A percentile compares a stretch with the other conserved stretches of the same genome.
These are phyloP conservation scores for Phalacrocorax aristotelis DNA, from an alignment of 2,113 vertebrate genomes.

Conservation along the genomic window DNA sequence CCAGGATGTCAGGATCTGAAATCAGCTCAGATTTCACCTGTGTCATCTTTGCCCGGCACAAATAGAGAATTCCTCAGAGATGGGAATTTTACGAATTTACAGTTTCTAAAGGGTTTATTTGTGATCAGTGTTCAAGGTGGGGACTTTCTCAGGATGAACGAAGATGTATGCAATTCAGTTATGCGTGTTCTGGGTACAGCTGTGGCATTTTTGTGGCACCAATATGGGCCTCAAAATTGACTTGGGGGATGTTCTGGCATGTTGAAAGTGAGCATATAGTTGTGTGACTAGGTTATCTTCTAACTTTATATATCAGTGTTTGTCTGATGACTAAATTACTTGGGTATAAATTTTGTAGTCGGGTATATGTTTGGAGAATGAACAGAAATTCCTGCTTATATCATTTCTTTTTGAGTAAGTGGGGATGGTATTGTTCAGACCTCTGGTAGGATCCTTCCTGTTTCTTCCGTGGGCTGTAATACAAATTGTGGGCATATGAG, in stretches of 20 bases:
- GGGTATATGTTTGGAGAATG: not conserved
- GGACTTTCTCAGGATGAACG: not conserved
- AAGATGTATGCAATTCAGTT: not conserved
- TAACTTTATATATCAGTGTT: not conserved
- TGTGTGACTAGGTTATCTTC: not conserved
- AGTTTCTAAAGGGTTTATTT: not conserved
- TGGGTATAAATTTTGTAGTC: not conserved
- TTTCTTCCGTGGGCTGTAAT: not conserved
- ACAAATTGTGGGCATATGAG: not conserved
- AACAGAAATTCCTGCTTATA: not conserved
- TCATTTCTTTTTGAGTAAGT: not conserved
- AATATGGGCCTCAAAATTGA: not conserved
- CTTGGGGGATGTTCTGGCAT: not conserved
- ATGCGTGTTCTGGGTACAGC: not conserved
- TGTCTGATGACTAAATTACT: not conserved
- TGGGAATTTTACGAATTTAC: not conserved
- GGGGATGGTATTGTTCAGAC: not conserved
- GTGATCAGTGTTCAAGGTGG: not conserved
- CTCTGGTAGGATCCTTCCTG: not conserved
- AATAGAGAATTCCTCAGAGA: not conserved
- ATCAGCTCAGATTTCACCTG: not conserved
- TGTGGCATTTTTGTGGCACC: not conserved
- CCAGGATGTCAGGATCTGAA: not conserved
- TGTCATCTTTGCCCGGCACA: not conserved
- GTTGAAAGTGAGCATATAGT: not conserved